Evolutionary conservation across 2,888 invertebrate species (phyloP).

Genomic region (Chesias legatella): DNA sequence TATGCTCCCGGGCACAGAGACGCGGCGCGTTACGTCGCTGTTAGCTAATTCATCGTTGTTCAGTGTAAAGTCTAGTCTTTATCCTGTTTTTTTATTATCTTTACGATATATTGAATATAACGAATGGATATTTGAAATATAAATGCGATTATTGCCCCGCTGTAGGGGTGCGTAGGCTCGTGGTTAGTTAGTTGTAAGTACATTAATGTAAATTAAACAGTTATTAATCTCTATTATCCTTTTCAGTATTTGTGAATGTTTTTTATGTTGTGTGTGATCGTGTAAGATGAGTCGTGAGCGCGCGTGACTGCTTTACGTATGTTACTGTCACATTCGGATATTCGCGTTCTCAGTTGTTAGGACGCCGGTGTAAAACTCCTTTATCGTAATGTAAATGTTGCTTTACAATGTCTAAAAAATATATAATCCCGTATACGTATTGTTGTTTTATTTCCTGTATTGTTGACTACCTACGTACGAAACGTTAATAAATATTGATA

Average conservation of each 20-base stretch:
- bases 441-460: conserved; percentile 51
- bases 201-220: conserved; percentile 74
- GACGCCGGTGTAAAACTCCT: conserved; percentile 64
- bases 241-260: conserved; percentile 78
- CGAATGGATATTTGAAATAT: conserved; percentile 74
- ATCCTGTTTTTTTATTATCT: conserved; percentile 74
- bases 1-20: conserved; percentile 41
- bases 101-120: conserved; percentile 72
- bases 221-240: conserved; percentile 77
- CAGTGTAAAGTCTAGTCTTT: conserved; percentile 82
- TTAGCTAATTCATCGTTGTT: conserved; percentile 75
- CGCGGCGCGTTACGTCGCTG: conserved; percentile 60
- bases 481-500: too few species aligned
- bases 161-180: conserved; percentile 63
- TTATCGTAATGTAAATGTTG: conserved; percentile 80
- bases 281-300: conserved; percentile 42
- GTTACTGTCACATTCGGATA: conserved; percentile 79
- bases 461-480: not conserved
- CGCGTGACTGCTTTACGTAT: conserved; percentile 56
- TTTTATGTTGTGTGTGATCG: conserved; percentile 62
- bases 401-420: conserved; percentile 81
- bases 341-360: conserved; percentile 46
- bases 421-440: conserved; percentile 75
- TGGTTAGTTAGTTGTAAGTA: conserved; percentile 77
- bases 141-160: conserved; percentile 64